Evolutionary conservation across 2,888 invertebrate genomes (phyloP).

Genomic region (Hyposoter didymator): DNA sequence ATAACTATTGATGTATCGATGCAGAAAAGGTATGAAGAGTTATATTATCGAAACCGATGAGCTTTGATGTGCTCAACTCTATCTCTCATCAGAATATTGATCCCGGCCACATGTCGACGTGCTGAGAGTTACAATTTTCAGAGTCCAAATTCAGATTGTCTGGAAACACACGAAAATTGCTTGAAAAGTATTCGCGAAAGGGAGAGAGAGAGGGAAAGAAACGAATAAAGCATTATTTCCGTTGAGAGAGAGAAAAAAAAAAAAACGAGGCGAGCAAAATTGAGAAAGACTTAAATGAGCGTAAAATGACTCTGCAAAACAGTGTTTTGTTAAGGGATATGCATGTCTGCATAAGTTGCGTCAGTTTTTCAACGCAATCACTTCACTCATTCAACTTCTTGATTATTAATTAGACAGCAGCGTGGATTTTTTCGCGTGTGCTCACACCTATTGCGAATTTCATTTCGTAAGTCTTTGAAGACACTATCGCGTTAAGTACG

Average conservation of each 20-base stretch:
- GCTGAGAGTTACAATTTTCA: not conserved
- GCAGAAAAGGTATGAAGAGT: conserved; percentile 42
- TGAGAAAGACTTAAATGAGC: conserved; percentile 25
- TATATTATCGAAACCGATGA: conserved; percentile 53
- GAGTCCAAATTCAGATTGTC: not conserved
- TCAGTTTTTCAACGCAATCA: conserved; percentile 42
- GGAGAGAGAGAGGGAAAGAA: not conserved
- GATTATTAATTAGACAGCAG: conserved; percentile 58
- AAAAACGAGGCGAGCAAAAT: not conserved
- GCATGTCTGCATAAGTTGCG: conserved; percentile 23
- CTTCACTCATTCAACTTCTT: conserved; percentile 52
- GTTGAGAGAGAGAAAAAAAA: not conserved
- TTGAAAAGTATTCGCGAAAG: not conserved
- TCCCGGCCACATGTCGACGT: not conserved
- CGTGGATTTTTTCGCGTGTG: not conserved
- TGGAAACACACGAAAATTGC: not conserved
- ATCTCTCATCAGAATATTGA: conserved; percentile 29
- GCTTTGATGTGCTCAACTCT: conserved; percentile 8
- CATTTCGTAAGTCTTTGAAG: conserved; percentile 45
- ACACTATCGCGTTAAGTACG: conserved; percentile 59
- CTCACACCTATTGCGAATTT: conserved; percentile 47
- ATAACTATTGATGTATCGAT: conserved; percentile 32
- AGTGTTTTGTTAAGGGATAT: conserved; percentile 8
- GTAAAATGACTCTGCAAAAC: conserved; percentile 35
- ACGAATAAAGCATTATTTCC: not conserved